Evolutionary conservation across 2,888 invertebrate species (phyloP).

Genomic region (Hololepta plana): DNA sequence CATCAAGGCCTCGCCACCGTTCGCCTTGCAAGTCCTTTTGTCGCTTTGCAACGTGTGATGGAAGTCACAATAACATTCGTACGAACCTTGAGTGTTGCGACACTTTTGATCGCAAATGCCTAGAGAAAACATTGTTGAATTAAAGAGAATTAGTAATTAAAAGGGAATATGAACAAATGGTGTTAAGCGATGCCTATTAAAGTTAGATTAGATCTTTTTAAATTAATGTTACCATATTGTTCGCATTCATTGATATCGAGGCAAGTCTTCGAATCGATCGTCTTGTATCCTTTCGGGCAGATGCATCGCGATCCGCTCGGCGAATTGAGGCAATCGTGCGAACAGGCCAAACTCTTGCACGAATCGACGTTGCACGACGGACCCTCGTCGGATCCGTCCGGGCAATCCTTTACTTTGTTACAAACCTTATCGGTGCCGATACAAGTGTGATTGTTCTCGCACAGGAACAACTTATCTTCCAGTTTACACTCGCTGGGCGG

Average conservation of each 20-base stretch:
- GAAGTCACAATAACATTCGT: constrained; percentile 42
- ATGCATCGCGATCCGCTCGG: constrained; percentile 37
- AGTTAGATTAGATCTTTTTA: background rate
- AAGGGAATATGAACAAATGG: too few relatives aligned
- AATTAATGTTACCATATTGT: constrained; percentile 31
- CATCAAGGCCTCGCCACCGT: constrained; percentile 43
- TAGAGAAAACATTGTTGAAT: constrained; percentile 9
- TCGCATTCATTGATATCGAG: constrained; percentile 47
- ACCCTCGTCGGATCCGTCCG: constrained; percentile 44
- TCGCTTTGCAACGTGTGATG: constrained; percentile 34
- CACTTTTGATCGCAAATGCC: constrained; percentile 51
- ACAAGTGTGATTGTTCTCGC: constrained; percentile 34
- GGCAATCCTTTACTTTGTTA: constrained; percentile 35
- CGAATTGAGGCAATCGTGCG: constrained; percentile 25
- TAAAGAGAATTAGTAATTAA: too few relatives aligned
- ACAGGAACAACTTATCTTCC: constrained; percentile 32
- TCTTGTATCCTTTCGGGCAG: constrained; percentile 31
- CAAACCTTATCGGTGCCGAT: constrained; percentile 33
- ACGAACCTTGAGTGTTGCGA: constrained; percentile 37
- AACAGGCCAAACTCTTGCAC: constrained; percentile 25
- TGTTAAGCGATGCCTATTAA: constrained; percentile 1
- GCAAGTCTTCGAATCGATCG: constrained; percentile 27
- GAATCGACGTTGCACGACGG: constrained; percentile 19
- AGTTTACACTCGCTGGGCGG: constrained; percentile 27
- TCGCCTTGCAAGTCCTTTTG: constrained; percentile 33